Evolutionary conservation across 2,797 vertebrate species (phyloP).

Genomic region (Amphiprion clarkii): DNA sequence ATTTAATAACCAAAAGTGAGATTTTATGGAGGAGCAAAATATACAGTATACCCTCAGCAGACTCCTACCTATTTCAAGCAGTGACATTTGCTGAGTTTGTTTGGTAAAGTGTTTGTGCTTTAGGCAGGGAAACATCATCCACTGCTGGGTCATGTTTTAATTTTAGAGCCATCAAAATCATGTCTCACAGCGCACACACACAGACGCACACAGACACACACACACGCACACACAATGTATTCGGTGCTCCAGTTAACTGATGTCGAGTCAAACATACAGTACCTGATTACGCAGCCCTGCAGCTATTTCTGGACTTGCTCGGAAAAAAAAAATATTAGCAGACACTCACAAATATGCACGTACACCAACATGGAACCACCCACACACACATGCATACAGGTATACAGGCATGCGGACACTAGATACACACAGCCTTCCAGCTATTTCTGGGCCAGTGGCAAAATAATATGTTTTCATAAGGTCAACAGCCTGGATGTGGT

Average conservation of each 20-base stretch:
- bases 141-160: constrained; percentile 71
- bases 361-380: background rate
- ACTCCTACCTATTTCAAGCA: constrained; percentile 45
- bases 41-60: constrained; percentile 5
- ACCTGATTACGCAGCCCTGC: constrained; percentile 49
- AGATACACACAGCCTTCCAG: constrained; percentile 56
- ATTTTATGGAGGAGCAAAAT: constrained; percentile 13
- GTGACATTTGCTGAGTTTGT: constrained; percentile 67
- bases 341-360: constrained; percentile 14
- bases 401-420: constrained; percentile 50
- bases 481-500: constrained; percentile 66
- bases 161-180: constrained; percentile 73
- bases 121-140: constrained; percentile 68
- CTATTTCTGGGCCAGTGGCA: constrained; percentile 66
- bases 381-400: constrained; percentile 42
- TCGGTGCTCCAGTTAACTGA: constrained; percentile 45
- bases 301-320: constrained; percentile 57
- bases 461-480: constrained; percentile 76
- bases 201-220: background rate
- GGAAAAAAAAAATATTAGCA: constrained; percentile 45
- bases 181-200: constrained; percentile 28
- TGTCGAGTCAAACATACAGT: constrained; percentile 48
- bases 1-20: background rate
- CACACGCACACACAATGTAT: constrained; percentile 4
- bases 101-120: constrained; percentile 58